Base-by-base conservation (phyloP, 1,140 invertebrate genomes). In the Apis laboriosa region DNA sequence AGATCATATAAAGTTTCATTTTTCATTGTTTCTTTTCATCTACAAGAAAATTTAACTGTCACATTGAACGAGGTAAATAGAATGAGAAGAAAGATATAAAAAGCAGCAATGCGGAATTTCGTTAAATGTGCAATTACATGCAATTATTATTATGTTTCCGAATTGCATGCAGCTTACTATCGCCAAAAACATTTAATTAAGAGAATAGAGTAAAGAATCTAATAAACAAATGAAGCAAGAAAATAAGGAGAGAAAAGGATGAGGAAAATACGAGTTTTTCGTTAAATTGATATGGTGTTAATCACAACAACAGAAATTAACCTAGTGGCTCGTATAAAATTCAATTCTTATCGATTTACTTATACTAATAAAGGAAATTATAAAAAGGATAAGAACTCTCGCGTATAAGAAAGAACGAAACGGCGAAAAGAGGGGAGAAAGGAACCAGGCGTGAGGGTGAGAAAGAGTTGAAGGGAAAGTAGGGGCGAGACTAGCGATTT, bases 321-420 rank as follows among this genome's bases (percentile, higher is more conserved):
- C 15, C 49, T 2, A 28, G 8, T 21, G 15, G 19, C 5, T 51
- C 21, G 9, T 17, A 34, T 11, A 11, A 61, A 75, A 75, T 75
- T 75, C 19, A n/a, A 75, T 75, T 61, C 15, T 43, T 12, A 21
- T 77, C 61, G 24, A 77, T 78, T n/a, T 53, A 17, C 56, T 63
- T 43, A n/a, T 17, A 34, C 34, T 9, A 64, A 64, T 43, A 49
- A 49, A 51, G n/a, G 60, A 63, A 73, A 67, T n/a, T 7, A 19
- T 9, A 2, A 43, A 61, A 61, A 15, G 21, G 21, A 7, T 28
- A 80, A 28, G 60, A 58, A 55, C 28, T 15, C 1, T 19, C 8
- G 61, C 4, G 2, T 8, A 24, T 24, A 63, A 21, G 19, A 43
- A 11, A 64, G 67, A 60, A 17, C 9, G 72, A 60, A 80, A 53